These are phyloP conservation scores for Drosophila melanosoma DNA, from an alignment of 2,888 invertebrate species.

Conservation along the genomic window DNA sequence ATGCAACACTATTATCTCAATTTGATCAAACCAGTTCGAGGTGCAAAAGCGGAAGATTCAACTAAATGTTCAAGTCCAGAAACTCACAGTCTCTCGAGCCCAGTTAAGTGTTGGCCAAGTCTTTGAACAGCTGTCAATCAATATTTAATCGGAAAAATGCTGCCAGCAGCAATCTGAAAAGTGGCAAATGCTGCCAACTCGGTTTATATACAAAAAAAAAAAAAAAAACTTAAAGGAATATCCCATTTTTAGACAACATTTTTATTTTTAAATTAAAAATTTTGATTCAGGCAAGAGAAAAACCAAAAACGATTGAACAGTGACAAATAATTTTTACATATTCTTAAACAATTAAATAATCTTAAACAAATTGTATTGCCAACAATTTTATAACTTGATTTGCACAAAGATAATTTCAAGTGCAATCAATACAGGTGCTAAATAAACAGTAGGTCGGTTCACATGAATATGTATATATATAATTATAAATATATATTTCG, in stretches of 20 bases:
- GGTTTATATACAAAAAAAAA: neutral
- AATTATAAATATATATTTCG: neutral
- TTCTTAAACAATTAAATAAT: neutral
- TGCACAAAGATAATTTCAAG: neutral
- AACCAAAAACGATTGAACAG: neutral
- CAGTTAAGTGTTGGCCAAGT: conserved; percentile 28
- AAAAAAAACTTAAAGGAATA: neutral
- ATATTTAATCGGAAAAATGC: conserved; percentile 28
- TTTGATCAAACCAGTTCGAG: conserved; percentile 32
- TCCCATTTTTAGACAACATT: neutral
- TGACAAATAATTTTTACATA: neutral
- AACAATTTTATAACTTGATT: neutral
- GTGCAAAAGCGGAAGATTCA: conserved; percentile 36
- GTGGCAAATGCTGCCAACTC: neutral
- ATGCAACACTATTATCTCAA: conserved; percentile 62
- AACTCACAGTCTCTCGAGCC: conserved; percentile 25
- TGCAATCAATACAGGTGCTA: neutral
- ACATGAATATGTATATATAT: neutral
- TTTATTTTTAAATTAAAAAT: neutral
- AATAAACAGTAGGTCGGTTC: neutral
- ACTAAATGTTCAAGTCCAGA: conserved; percentile 24
- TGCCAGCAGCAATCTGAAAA: conserved; percentile 4
- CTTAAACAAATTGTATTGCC: neutral
- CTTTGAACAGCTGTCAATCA: conserved; percentile 61
- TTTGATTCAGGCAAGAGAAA: neutral